Base-by-base conservation (phyloP, 2,113 vertebrate species). In the Forbesichthys papilliferus region DNA sequence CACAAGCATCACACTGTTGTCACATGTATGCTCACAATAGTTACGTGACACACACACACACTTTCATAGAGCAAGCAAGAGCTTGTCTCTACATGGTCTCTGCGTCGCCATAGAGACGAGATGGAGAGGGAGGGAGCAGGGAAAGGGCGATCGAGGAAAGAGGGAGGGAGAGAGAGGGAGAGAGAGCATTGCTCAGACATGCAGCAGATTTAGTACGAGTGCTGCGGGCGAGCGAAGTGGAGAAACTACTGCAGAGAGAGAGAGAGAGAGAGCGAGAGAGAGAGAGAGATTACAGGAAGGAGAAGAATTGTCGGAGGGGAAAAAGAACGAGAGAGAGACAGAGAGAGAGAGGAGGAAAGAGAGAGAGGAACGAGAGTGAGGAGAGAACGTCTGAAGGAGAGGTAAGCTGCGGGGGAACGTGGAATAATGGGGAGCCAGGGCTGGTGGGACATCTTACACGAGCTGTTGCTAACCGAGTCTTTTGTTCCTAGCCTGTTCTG, bases 61-160 rank as follows among this genome's bases (percentile, higher is more conserved):
- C 73, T 63, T 54, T 70, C 48, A 64, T 62, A 68, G 46, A 86
- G 81, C 70, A 49, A 71, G 72, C 78, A 68, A 51, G 57, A 86
- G 83, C 88, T 83, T 74, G 81, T 84, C 84, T 87, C 90, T 73
- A 81, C 82, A 86, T 64, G 77, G 79, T 85, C 81, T 85, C 83
- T 48, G 82, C 61, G 86, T 93, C 90, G 86, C 92, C 91, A 94
- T 93, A 91, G 91, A 90, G 92, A 92, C 77, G 73, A 80, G 56
- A 48, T 9, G 63, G 68, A 66, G 58, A 63, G 36, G 48, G 64
- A 13, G 62, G 53, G 54, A 59, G 68, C 46, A 20, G 57, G 49
- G 67, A 36, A 34, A 47, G 58, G 18, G 56, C 52, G 18, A 34
- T n/a, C 47, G 85, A 1, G 74, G 80, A 66, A 59, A 80, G 77